Base-by-base conservation (phyloP, 23 tunicate genomes). In the Ascidia mentula region DNA sequence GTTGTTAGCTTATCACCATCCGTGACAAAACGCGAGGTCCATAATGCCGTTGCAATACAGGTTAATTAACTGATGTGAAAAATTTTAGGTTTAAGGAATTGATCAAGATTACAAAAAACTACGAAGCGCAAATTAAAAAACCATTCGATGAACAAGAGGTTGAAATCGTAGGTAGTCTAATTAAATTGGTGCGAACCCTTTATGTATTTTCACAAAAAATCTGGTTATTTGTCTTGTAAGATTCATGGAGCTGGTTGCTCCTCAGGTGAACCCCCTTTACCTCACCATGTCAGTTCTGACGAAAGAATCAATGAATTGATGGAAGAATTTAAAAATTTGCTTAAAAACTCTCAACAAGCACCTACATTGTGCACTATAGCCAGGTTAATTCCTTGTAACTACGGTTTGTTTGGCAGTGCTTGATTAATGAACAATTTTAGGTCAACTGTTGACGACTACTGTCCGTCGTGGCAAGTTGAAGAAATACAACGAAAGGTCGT, bases 161-260 rank as follows among this genome's bases (percentile, higher is more conserved):
- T 3, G 84, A 86, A 72, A 79, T 79, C 17, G 90, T 79, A 72
- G 72, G 60, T 70, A 5, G 7, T 22, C 12, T 42, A 15, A 9
- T 42, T 42, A 15, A n/a, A n/a, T n/a, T 42, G 12, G 53, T 15
- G 15, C 53, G 15, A 42, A 15, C 15, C 12, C 15, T 42, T 42
- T 42, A 9, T 9, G 53, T 42, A 9, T 12, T 42, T 12, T 42
- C 53, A 42, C 12, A 42, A 9, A 9, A 42, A 9, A 15, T 9
- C 53, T 15, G 15, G 53, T 9, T 42, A 9, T 42, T 42, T 42
- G 15, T 9, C 53, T 31, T 8, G 35, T n/a, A 60, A 85, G 81
- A 34, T 89, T 5, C 95, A 89, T 69, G 95, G 83, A 18, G 88
- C 87, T 61, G 95, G 95, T 36, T 89, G 95, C 78, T 74, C 89